Base-by-base conservation (phyloP, 2,113 vertebrate genomes). In the Brachypodius melanocephalos region DNA sequence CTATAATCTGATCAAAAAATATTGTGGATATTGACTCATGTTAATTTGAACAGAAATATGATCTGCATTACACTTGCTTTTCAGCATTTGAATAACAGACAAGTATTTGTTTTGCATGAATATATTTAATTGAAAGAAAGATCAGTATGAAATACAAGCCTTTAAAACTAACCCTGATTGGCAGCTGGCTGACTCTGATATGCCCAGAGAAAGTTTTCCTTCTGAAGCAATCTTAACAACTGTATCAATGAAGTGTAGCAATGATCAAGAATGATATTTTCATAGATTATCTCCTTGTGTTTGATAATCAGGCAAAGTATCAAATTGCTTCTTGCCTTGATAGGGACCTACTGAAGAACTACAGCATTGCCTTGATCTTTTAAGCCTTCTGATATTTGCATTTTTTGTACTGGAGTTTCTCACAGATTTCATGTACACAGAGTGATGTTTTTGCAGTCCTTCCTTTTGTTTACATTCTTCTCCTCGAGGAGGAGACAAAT, bases 161-260 rank as follows among this genome's bases (percentile, higher is more conserved):
- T 91, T 85, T 65, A 54, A 73, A 84, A 73, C 45, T 40, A 92
- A 52, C 52, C 81, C 45, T 43, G 49, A 58, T 51, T 73, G 71
- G 49, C 65, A 84, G 61, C 31, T 73, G 58, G 55, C 17, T 89
- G 81, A 85, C 62, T 81, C 32, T 77, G 54, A 89, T 85, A 88
- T 77, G 46, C 74, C 55, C 38, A 93, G 67, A 89, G 81, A 62
- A 81, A 66, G 29, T 58, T 85, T 82, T 73, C 34, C 49, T 93
- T 89, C 67, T 68, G 59, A 96, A 94, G 73, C 42, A 78, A 32
- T 92, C n/a, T 77, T 61, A 91, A 45, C 66, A 85, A 79, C 45
- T 48, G 14, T 32, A 82, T 31, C 71, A 76, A 26, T 79, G 42
- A 89, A 73, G 34, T 51, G 38, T 36, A 82, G 32, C 29, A 69